A percentile compares a stretch with the other conserved stretches of the same genome.
These are phyloP conservation scores for Syndactyla subalaris DNA, from an alignment of 2,797 vertebrate genomes.

Conservation along the genomic window DNA sequence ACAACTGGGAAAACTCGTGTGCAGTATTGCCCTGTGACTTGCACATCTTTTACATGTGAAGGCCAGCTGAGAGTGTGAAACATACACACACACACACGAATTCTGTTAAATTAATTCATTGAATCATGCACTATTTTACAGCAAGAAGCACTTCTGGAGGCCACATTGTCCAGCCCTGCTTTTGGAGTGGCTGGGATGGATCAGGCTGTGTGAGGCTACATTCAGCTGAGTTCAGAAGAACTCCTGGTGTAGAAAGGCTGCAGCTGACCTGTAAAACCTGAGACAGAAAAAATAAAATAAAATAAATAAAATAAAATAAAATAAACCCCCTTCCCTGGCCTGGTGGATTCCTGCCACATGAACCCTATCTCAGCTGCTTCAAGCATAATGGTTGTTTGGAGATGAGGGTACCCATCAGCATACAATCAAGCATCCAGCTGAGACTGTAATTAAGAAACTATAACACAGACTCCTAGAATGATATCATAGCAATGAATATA, in stretches of 20 bases:
- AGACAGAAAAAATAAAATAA: background rate
- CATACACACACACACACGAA: background rate
- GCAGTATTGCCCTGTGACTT: background rate
- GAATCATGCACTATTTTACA: background rate
- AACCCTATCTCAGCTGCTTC: background rate
- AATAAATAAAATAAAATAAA: background rate
- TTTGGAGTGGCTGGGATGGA: background rate
- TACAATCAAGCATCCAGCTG: too few species aligned
- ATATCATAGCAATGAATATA: rapidly evolving
- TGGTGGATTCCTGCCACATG: background rate
- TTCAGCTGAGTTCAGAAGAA: background rate
- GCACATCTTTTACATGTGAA: background rate
- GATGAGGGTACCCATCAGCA: background rate
- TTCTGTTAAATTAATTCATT: background rate
- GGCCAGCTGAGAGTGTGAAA: background rate
- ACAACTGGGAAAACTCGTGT: background rate
- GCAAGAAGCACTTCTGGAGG: background rate
- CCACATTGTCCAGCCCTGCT: rapidly evolving
- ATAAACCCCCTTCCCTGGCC: rapidly evolving
- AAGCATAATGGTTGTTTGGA: rapidly evolving
- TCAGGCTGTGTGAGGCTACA: rapidly evolving
- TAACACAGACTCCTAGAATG: too few species aligned
- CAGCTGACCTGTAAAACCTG: background rate
- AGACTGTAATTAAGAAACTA: background rate
- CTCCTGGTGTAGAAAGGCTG: background rate